Evolutionary conservation across 2,888 invertebrate genomes (phyloP), one percentile per base, ranked within the genome.

Genomic region (Eutolmus rufibarbis): DNA sequence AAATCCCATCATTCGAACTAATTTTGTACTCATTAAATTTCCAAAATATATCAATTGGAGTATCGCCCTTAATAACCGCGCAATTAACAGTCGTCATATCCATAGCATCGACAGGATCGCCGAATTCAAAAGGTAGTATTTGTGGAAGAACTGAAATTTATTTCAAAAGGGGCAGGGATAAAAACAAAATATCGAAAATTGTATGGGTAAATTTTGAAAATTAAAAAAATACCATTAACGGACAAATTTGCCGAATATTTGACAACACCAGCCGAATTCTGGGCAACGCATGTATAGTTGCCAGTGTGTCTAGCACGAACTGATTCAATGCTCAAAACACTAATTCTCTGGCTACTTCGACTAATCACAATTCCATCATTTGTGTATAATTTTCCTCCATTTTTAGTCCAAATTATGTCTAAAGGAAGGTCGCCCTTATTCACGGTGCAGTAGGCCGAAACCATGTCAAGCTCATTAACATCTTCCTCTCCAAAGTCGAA

Each of bases 361-460:
- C 94, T 92, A 76, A 94, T 92, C 14, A 94, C 92, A 77, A 95
- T 93, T 78, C 95, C 94, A 88, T 93, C 93, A 89, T 93, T 94
- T 89, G 93, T 93, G 86, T 91, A 91, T 28, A 92, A 90, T 89
- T 93, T 92, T 74, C 91, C 91, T 77, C 93, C 94, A 90, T 94
- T 94, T 89, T 94, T 93, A 87, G 93, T 95, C 97, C 97, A 97
- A 81, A 94, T 94, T 88, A 97, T 96, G 89, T 94, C 94, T 88
- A 97, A 93, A 12, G 97, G 97, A 89, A 95, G 92, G 91, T 97
- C 97, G 46, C 97, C 97, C 92, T 96, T 96, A 89, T 94, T 94
- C 34, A 96, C 96, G 66, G 95, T 94, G 91, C 97, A 97, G 86
- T 94, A 94, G 19, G 95, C 94, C 31, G 95, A 95, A 46, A 95